phyloP scores from a whole-genome alignment of 2,888 invertebrate genomes.

The Sialis lutaria region DNA sequence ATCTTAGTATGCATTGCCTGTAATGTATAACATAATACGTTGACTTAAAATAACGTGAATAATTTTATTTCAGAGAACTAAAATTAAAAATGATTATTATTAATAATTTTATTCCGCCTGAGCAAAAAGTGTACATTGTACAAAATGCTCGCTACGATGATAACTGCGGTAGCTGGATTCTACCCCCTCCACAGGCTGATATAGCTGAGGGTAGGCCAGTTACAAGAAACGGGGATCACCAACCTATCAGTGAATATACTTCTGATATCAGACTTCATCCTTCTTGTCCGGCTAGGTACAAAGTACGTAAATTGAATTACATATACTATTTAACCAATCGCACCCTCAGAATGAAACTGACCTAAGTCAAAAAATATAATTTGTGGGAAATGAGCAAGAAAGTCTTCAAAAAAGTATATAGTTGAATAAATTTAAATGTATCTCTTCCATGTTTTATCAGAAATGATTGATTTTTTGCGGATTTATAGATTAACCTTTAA shows the following conservation, averaged over 20 bases:
- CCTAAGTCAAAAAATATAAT: no score
- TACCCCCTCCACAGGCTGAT: slow-evolving; percentile 20
- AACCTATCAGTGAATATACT: slow-evolving; percentile 23
- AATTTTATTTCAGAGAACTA: slow-evolving; percentile 40
- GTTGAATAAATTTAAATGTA: no score
- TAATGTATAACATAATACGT: no score
- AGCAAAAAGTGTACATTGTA: slow-evolving; percentile 57
- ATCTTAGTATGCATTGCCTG: no score
- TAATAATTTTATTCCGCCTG: slow-evolving; percentile 77
- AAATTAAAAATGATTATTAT: slow-evolving; percentile 77
- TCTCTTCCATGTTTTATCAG: no score
- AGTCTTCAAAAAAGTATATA: no score
- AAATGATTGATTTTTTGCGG: no score
- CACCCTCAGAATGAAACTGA: no score
- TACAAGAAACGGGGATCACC: slow-evolving; percentile 20
- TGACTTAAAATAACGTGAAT: neutral
- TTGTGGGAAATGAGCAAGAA: no score
- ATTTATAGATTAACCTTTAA: no score
- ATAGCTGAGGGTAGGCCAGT: slow-evolving; percentile 19
- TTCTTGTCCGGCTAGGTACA: slow-evolving; percentile 1
- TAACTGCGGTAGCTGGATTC: slow-evolving; percentile 58
- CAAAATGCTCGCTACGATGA: slow-evolving; percentile 64
- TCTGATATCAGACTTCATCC: slow-evolving; percentile 14
- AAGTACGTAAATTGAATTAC: neutral
- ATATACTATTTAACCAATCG: no score